phyloP scores from a whole-genome alignment of 2,113 vertebrate genomes.

The Zosterops hypoxanthus region DNA sequence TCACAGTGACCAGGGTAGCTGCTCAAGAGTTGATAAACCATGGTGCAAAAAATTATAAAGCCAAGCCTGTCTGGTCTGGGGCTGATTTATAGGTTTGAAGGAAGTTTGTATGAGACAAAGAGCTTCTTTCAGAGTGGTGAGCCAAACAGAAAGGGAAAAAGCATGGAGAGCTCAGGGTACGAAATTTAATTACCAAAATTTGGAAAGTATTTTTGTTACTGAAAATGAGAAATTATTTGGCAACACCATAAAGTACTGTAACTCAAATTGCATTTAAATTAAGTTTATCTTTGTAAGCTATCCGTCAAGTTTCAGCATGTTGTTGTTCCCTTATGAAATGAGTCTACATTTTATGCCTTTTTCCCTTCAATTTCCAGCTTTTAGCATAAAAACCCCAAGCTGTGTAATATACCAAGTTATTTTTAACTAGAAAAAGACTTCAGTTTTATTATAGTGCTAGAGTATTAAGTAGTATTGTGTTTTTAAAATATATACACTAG shows the following conservation, averaged over 20 bases:
- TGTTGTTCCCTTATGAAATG: background rate
- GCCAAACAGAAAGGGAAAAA: background rate
- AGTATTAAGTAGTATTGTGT: background rate
- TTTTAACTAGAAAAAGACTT: background rate
- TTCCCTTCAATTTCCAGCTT: background rate
- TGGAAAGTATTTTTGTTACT: background rate
- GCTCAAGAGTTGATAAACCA: background rate
- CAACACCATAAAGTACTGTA: background rate
- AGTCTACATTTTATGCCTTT: background rate
- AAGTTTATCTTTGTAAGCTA: slow-evolving; percentile 4
- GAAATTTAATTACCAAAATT: background rate
- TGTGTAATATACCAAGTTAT: background rate
- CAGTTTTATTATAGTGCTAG: background rate
- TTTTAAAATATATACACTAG: background rate
- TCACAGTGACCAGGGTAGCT: background rate
- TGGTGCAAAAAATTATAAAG: background rate
- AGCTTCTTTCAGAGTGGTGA: background rate
- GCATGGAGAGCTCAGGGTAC: background rate
- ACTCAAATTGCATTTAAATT: background rate
- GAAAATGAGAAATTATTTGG: background rate
- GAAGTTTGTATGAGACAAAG: background rate
- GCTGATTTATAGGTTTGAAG: background rate
- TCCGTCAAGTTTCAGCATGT: background rate
- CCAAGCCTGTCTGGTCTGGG: background rate
- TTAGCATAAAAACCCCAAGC: background rate